Percentiles rank a stretch among this genome's conserved stretches.
Conservation (phyloP, 2,113 vertebrate species). For the Ceyx cyanopectus region DNA sequence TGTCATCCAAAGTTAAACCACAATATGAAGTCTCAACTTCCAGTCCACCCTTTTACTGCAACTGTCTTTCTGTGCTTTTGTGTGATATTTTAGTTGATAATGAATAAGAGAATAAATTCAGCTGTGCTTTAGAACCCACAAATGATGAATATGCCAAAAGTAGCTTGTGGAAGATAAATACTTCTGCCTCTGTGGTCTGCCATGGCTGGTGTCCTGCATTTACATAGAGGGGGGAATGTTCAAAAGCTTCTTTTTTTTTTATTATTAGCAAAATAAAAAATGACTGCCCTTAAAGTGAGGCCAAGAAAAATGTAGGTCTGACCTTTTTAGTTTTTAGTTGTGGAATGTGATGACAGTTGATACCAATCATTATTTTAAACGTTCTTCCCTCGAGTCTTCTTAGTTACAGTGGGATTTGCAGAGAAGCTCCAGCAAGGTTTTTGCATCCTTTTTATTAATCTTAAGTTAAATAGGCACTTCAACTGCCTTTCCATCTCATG, state of each 20-base stretch:
- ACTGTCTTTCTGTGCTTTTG: constrained; percentile 33
- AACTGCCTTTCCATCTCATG: not conserved
- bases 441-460: constrained; percentile 34
- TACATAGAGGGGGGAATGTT: constrained; percentile 67
- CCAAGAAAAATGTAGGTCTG: constrained; percentile 72
- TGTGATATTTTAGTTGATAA: constrained; percentile 68
- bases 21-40: constrained; percentile 44
- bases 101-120: constrained; percentile 61
- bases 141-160: constrained; percentile 59
- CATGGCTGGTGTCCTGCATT: constrained; percentile 70
- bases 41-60: constrained; percentile 59
- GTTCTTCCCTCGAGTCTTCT: constrained; percentile 66
- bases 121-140: constrained; percentile 58
- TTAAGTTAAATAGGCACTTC: not conserved
- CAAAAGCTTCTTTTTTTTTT: constrained; percentile 52
- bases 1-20: constrained; percentile 46
- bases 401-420: constrained; percentile 57
- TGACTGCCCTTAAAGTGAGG: constrained; percentile 68
- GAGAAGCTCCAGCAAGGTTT: constrained; percentile 22
- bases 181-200: constrained; percentile 75
- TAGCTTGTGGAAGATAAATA: constrained; percentile 74
- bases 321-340: constrained; percentile 71
- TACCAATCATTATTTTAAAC: constrained; percentile 72
- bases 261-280: constrained; percentile 77
- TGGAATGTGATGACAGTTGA: constrained; percentile 76